Evolutionary conservation across 2,888 invertebrate genomes (phyloP).

Genomic region (Epinotia ramella): DNA sequence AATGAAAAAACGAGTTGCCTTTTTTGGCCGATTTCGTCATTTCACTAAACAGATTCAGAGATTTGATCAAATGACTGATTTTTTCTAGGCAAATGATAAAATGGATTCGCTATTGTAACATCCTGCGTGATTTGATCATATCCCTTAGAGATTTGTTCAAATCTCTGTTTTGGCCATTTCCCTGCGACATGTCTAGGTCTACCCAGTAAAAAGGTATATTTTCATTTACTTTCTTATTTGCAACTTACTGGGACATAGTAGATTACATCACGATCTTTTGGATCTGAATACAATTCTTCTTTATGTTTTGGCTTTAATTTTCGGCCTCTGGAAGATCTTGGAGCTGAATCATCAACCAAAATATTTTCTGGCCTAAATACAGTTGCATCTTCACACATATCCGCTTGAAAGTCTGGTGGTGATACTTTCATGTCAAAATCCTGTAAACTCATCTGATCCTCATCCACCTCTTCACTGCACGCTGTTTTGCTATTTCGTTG

Average conservation of each 20-base stretch:
- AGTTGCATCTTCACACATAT: neutral
- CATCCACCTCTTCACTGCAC: neutral
- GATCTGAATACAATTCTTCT: constrained; percentile 4
- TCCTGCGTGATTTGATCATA: too few relatives aligned
- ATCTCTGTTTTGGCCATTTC: too few relatives aligned
- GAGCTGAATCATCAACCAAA: neutral
- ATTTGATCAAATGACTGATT: too few relatives aligned
- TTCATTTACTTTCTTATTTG: neutral
- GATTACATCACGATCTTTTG: neutral
- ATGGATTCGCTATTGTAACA: too few relatives aligned
- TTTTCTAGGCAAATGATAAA: too few relatives aligned
- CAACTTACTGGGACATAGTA: constrained; percentile 12
- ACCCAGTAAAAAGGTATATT: neutral
- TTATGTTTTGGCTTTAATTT: neutral
- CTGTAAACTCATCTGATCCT: neutral
- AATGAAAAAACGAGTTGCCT: too few relatives aligned
- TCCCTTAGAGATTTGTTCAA: too few relatives aligned
- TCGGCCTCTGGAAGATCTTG: constrained; percentile 1
- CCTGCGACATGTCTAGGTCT: too few relatives aligned
- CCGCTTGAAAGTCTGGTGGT: constrained; percentile 16
- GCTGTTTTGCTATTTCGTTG: neutral
- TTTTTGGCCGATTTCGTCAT: too few relatives aligned
- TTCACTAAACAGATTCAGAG: too few relatives aligned
- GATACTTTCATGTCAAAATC: constrained; percentile 11
- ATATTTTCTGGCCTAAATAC: neutral